A percentile compares a stretch with the other conserved stretches of the same genome.
Evolutionary conservation across 1,140 invertebrate species (phyloP).

Genomic region (Campoletis sonorensis): DNA sequence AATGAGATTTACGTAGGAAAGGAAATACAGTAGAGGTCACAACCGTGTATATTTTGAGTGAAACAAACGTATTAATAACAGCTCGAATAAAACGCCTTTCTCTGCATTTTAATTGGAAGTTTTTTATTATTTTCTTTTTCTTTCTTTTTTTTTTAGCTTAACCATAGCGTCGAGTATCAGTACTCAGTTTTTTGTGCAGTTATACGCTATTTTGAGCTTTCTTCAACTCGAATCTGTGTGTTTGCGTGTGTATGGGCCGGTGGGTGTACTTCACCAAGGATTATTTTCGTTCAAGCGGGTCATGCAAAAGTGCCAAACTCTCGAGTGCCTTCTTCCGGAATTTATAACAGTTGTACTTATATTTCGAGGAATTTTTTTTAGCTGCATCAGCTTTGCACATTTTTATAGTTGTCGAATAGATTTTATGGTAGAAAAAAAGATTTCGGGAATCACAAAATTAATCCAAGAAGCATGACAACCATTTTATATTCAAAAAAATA

Average conservation of each 20-base stretch:
- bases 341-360: slow-evolving; percentile 9
- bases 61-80: neutral
- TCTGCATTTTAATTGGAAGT: slow-evolving; percentile 31
- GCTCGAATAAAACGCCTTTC: neutral
- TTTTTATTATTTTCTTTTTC: too few relatives aligned
- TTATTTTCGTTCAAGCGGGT: slow-evolving; percentile 4
- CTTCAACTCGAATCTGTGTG: slow-evolving; percentile 2
- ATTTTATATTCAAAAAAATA: too few relatives aligned
- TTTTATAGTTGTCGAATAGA: neutral
- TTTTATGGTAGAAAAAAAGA: too few relatives aligned
- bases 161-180: neutral
- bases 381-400: neutral
- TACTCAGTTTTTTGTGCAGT: slow-evolving; percentile 17
- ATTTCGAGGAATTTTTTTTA: slow-evolving; percentile 6
- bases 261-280: neutral
- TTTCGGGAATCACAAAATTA: too few relatives aligned
- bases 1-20: too few relatives aligned
- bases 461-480: too few relatives aligned
- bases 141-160: neutral
- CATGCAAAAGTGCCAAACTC: slow-evolving; percentile 6
- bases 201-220: slow-evolving; percentile 21
- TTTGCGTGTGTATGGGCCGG: neutral
- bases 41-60: neutral
- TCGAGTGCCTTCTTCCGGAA: neutral
- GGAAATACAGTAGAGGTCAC: neutral